phyloP scores from a whole-genome alignment of 2,888 invertebrate genomes.

The Molanna angustata region DNA sequence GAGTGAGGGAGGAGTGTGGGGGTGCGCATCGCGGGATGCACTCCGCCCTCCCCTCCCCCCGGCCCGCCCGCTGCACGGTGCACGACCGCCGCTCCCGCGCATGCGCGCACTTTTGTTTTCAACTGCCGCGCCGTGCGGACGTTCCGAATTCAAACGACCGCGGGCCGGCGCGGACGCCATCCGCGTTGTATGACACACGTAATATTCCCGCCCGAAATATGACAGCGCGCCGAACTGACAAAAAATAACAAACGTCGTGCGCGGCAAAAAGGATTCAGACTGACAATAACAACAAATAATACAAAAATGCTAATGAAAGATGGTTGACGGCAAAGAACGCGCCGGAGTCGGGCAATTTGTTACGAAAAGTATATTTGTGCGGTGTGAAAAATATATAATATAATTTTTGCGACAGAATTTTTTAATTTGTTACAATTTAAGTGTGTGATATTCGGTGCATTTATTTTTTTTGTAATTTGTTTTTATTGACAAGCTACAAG shows the following conservation, averaged over 20 bases:
- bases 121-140: slow-evolving; percentile 24
- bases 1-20: slow-evolving; percentile 30
- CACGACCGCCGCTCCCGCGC: slow-evolving; percentile 43
- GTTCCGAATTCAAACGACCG: slow-evolving; percentile 42
- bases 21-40: slow-evolving; percentile 26
- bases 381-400: slow-evolving; percentile 14
- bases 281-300: background rate
- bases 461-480: slow-evolving; percentile 13
- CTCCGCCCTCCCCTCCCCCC: slow-evolving; percentile 41
- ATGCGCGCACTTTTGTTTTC: slow-evolving; percentile 30
- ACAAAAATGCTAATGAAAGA: background rate
- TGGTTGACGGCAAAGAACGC: slow-evolving; percentile 9
- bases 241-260: slow-evolving; percentile 21
- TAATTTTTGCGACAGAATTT: slow-evolving; percentile 7
- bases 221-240: slow-evolving; percentile 41
- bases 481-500: slow-evolving; percentile 35
- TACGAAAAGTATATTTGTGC: slow-evolving; percentile 16
- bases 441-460: slow-evolving; percentile 25
- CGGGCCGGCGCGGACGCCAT: slow-evolving; percentile 46
- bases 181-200: slow-evolving; percentile 36
- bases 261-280: slow-evolving; percentile 3
- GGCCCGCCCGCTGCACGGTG: slow-evolving; percentile 24
- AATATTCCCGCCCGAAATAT: slow-evolving; percentile 34
- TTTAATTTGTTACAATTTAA: slow-evolving; percentile 17
- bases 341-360: slow-evolving; percentile 12